These are phyloP conservation scores for Diploscapter pachys DNA, from an alignment of 1,140 invertebrate genomes.

Conservation along the genomic window DNA sequence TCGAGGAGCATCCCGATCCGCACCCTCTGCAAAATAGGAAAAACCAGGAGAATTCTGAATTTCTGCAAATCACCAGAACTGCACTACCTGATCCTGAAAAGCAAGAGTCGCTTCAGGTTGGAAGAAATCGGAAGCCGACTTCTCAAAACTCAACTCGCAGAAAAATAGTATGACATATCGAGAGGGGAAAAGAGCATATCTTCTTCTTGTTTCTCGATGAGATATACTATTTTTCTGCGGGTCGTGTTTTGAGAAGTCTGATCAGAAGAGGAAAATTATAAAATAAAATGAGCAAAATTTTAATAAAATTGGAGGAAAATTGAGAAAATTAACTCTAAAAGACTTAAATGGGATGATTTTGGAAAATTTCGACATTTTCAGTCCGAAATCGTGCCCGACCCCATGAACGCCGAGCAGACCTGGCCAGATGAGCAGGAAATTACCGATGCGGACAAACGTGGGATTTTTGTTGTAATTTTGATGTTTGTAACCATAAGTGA, in stretches of 20 bases:
- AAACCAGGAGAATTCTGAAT: not conserved
- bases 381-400: slow-evolving; percentile 70
- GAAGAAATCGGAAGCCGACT: not conserved
- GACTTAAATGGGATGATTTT: too few relatives aligned
- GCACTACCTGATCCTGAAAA: not conserved
- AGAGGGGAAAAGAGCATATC: too few relatives aligned
- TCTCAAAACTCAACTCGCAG: too few relatives aligned
- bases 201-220: too few relatives aligned
- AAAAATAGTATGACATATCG: too few relatives aligned
- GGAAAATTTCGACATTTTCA: not conserved
- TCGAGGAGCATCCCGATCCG: slow-evolving; percentile 74
- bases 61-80: slow-evolving; percentile 62
- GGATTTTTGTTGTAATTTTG: slow-evolving; percentile 7
- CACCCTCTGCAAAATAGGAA: slow-evolving; percentile 11
- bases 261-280: too few relatives aligned
- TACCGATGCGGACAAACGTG: slow-evolving; percentile 69
- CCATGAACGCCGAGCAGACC: slow-evolving; percentile 88
- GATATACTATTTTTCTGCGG: too few relatives aligned
- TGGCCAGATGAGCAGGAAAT: slow-evolving; percentile 65
- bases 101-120: not conserved
- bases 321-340: too few relatives aligned
- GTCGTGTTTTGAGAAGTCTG: too few relatives aligned
- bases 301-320: too few relatives aligned
- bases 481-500: not conserved
- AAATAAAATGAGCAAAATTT: too few relatives aligned